Base-by-base conservation (phyloP, 2,888 invertebrate species). In the Rambutsinella grinnellia region DNA sequence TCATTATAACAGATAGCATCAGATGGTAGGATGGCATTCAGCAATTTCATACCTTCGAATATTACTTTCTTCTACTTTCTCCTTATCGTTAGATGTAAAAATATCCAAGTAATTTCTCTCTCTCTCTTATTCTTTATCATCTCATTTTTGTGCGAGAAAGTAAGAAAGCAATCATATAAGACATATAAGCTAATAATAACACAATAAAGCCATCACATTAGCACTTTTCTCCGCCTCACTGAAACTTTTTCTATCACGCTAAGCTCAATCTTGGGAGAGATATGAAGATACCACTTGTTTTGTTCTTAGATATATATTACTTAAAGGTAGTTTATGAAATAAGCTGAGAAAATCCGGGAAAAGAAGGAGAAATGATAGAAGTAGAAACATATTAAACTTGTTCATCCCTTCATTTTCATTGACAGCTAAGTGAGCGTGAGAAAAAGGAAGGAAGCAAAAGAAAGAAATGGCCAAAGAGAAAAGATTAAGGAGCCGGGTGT, bases 141-240 rank as follows among this genome's bases (percentile, higher is more conserved):
- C 36, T 36, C 13, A 8, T 36, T 36, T 36, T 21, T 58, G 36
- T 36, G 36, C 36, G 13, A 36, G 13, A 36, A 8, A 28, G 36
- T 46, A 46, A 10, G 44, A 44, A 44, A 46, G 26, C 6, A 69
- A 51, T 60, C 60, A 69, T 69, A 53, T 57, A n/a, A 36, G 36
- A 5, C 36, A 13, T 36, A 36, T 36, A 36, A 67, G 67, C 74
- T 67, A 67, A 74, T 72, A 72, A 72, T 72, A 72, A 65, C 65
- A 65, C 65, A 71, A 72, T 67, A 74, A 74, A 66, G 51, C 49
- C 67, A 74, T 60, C 54, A 60, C 61, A 67, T 68, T 68, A 46
- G 72, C 54, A 54, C 21, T 54, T 54, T n/a, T 54, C 54, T 19
- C 23, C 36, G 36, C 21, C 23, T 46, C 57, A 57, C 47, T 56